Percentiles rank a stretch among this genome's conserved stretches.
Conservation (phyloP, 2,888 invertebrate species). For the Cephalotes varians region DNA sequence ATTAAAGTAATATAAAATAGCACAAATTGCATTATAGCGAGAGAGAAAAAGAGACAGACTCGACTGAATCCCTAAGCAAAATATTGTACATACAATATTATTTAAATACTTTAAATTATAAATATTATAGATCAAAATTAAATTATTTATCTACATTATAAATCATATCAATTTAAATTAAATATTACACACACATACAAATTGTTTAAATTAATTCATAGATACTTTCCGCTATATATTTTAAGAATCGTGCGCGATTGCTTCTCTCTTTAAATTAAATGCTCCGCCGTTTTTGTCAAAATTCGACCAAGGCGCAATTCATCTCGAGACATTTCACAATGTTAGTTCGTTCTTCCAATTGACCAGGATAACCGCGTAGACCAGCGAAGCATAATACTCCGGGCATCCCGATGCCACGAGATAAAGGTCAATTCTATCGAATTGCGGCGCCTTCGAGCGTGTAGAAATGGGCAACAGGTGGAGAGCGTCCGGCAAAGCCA, state of each 20-base stretch:
- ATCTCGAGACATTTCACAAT: constrained; percentile 10
- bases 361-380: constrained; percentile 41
- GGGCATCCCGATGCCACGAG: constrained; percentile 48
- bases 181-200: neutral
- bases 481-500: constrained; percentile 75
- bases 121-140: neutral
- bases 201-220: neutral
- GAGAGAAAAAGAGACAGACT: neutral
- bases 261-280: neutral
- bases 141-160: constrained; percentile 4
- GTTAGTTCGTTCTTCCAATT: constrained; percentile 32
- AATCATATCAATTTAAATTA: constrained; percentile 1
- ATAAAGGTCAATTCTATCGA: constrained; percentile 76
- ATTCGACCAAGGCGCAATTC: neutral
- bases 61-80: neutral
- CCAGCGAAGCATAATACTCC: constrained; percentile 42
- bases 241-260: neutral
- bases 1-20: neutral
- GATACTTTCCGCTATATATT: neutral
- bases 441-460: constrained; percentile 69
- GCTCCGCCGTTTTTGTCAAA: neutral
- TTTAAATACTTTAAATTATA: neutral
- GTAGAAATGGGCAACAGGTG: constrained; percentile 80
- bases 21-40: neutral
- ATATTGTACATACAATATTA: neutral